Percentiles rank a stretch among this genome's conserved stretches.
Evolutionary conservation across 2,113 vertebrate species (phyloP).

Genomic region (Saguinus imperator): DNA sequence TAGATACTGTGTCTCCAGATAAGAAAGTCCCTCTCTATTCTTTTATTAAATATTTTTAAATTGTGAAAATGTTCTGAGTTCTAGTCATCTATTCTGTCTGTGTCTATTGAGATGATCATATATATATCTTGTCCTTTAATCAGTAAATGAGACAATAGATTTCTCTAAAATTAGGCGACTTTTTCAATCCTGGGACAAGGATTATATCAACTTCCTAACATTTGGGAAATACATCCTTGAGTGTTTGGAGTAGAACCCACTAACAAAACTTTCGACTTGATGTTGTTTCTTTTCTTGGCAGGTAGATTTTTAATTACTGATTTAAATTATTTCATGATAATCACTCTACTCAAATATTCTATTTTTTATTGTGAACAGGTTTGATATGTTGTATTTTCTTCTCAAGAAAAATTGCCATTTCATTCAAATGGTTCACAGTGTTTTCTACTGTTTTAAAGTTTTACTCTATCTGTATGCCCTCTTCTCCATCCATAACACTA

Average conservation of each 20-base stretch:
- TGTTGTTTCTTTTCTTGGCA: not conserved
- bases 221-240: not conserved
- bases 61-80: not conserved
- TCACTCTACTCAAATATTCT: not conserved
- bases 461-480: not conserved
- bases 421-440: not conserved
- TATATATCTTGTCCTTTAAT: not conserved
- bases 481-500: not conserved
- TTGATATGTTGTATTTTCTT: constrained; percentile 10
- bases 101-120: not conserved
- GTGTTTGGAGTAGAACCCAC: not conserved
- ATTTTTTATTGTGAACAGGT: constrained; percentile 1
- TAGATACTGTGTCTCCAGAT: not conserved
- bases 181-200: not conserved
- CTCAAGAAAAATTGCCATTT: not conserved
- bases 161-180: not conserved
- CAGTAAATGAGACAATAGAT: not conserved
- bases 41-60: constrained; percentile 2
- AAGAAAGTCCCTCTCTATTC: not conserved
- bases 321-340: constrained; percentile 39
- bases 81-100: constrained; percentile 8
- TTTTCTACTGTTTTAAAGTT: not conserved
- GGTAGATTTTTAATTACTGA: constrained; percentile 22
- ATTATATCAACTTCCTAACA: not conserved
- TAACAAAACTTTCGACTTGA: not conserved